A percentile compares a stretch with the other conserved stretches of the same genome.
These are phyloP conservation scores for Pelvicachromis taeniatus DNA, from an alignment of 2,113 vertebrate genomes.

Conservation along the genomic window DNA sequence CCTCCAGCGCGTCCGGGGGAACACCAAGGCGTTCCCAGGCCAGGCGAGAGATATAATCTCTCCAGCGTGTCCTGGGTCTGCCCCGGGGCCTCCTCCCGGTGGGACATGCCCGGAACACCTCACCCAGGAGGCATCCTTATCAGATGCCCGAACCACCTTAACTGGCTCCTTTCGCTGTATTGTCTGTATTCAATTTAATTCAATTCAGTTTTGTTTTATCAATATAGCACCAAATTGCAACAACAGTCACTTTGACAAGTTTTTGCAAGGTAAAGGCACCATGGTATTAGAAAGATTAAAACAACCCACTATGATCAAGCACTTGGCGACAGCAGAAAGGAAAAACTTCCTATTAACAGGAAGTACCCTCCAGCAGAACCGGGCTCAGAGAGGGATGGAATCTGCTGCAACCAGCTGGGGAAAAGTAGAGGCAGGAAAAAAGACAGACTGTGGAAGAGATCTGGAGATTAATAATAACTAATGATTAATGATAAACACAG, in stretches of 20 bases:
- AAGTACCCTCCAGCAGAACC: not conserved
- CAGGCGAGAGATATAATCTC: too few species aligned
- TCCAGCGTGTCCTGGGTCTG: too few species aligned
- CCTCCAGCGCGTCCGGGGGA: too few species aligned
- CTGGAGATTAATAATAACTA: not conserved
- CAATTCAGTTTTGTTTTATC: not conserved
- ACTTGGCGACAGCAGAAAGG: not conserved
- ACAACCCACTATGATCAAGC: not conserved
- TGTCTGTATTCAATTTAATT: not conserved
- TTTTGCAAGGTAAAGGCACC: not conserved
- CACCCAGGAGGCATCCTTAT: too few species aligned
- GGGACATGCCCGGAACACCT: too few species aligned
- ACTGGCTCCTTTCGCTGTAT: too few species aligned
- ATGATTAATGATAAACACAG: not conserved
- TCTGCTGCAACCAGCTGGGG: not conserved
- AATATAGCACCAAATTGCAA: not conserved
- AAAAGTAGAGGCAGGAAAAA: not conserved
- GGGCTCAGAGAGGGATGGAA: not conserved
- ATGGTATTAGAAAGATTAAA: not conserved
- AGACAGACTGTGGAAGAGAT: not conserved
- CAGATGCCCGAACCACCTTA: too few species aligned
- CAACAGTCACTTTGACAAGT: not conserved
- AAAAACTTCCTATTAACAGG: not conserved
- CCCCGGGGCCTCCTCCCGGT: too few species aligned
- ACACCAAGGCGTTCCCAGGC: too few species aligned